A percentile compares a stretch with the other conserved stretches of the same genome.
Conservation (phyloP, 2,797 vertebrate genomes). For the Cyclura pinguis region DNA sequence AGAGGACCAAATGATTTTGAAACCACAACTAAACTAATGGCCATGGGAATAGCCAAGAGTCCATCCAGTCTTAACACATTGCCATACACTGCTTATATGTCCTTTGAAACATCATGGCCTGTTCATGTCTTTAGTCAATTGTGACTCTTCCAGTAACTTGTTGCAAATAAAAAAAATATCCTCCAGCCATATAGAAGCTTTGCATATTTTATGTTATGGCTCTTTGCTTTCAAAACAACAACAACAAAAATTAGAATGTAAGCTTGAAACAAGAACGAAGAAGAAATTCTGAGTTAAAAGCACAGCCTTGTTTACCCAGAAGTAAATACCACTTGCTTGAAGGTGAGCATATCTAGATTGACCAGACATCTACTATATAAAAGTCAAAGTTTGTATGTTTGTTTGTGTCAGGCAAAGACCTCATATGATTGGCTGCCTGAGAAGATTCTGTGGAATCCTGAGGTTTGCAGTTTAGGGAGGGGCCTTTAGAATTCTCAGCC, state of each 20-base stretch:
- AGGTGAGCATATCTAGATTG: not conserved
- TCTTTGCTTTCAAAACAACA: too few relatives aligned
- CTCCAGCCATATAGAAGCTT: not conserved
- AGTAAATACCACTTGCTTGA: not conserved
- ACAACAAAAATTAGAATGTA: not conserved
- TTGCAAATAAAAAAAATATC: not conserved
- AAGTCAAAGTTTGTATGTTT: too few relatives aligned
- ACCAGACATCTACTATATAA: too few relatives aligned
- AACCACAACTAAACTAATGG: not conserved
- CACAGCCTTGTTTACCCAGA: not conserved
- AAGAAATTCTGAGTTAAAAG: not conserved
- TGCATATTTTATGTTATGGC: not conserved
- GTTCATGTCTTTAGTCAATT: not conserved
- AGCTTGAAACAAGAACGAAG: not conserved
- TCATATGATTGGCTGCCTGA: too few relatives aligned
- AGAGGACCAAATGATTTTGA: too few relatives aligned
- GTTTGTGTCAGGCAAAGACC: too few relatives aligned
- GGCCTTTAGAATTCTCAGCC: too few relatives aligned
- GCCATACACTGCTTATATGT: not conserved
- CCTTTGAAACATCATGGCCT: constrained; percentile 26
- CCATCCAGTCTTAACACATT: not conserved
- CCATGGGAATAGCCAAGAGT: not conserved
- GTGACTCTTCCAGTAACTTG: not conserved
- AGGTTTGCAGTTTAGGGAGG: too few relatives aligned
- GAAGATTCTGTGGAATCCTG: too few relatives aligned